Evolutionary conservation across 2,113 vertebrate species (phyloP).

Genomic region (Syngnathus floridae): DNA sequence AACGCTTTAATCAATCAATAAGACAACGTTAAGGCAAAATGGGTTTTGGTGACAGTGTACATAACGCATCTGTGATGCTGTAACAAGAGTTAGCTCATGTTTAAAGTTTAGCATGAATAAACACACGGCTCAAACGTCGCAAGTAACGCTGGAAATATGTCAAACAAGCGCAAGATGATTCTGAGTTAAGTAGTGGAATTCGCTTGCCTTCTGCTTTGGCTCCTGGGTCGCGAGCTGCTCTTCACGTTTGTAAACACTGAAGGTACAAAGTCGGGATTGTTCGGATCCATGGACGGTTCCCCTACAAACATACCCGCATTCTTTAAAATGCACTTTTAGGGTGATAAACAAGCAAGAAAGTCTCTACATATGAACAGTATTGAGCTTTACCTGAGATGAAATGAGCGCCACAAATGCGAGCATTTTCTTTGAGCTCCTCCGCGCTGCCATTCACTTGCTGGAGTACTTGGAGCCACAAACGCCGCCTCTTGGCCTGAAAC

Average conservation of each 20-base stretch:
- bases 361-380: background rate
- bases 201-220: conserved; percentile 18
- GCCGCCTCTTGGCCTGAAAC: conserved; percentile 21
- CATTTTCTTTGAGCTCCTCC: background rate
- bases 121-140: background rate
- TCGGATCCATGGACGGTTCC: conserved; percentile 16
- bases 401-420: conserved; percentile 48
- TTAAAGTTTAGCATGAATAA: background rate
- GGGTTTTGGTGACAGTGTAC: background rate
- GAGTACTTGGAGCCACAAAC: conserved; percentile 36
- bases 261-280: conserved; percentile 48
- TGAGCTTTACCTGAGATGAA: conserved; percentile 40
- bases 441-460: conserved; percentile 16
- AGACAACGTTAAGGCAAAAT: background rate
- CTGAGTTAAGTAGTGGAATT: background rate
- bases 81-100: background rate
- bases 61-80: background rate
- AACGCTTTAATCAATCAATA: background rate
- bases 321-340: background rate
- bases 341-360: background rate
- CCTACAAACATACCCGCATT: conserved; percentile 24
- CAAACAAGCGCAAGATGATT: background rate
- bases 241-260: conserved; percentile 29
- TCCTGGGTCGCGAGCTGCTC: background rate
- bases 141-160: background rate